phyloP scores from a whole-genome alignment of 2,888 invertebrate species.

The Lamellibrachia satsuma region DNA sequence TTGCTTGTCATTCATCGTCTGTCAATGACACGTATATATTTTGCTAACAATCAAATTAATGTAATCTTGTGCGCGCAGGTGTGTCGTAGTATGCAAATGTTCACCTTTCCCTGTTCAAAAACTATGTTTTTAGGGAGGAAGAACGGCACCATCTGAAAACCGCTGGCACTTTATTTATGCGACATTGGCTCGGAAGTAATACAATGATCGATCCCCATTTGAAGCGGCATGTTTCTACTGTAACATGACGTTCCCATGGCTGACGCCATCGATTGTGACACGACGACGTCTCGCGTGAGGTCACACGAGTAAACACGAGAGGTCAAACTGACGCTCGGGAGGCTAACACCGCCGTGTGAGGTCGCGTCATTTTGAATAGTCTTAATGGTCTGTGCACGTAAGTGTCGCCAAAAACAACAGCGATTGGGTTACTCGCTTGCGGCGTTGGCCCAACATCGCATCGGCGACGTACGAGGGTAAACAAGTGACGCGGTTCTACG shows the following conservation, averaged over 20 bases:
- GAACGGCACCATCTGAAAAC: too few relatives aligned
- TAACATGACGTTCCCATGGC: neutral
- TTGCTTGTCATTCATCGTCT: too few relatives aligned
- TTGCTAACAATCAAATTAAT: too few relatives aligned
- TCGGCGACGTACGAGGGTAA: neutral
- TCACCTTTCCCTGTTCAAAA: too few relatives aligned
- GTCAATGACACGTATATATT: too few relatives aligned
- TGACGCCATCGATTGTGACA: neutral
- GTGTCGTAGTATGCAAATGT: too few relatives aligned
- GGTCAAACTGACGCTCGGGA: neutral
- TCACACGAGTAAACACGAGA: constrained; percentile 6
- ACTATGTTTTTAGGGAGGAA: too few relatives aligned
- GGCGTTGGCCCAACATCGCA: neutral
- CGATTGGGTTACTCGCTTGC: neutral
- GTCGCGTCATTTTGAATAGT: constrained; percentile 3
- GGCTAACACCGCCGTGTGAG: neutral
- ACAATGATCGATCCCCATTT: neutral
- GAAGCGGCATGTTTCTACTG: neutral
- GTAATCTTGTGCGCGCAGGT: too few relatives aligned
- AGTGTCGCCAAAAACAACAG: constrained; percentile 6
- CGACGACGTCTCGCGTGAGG: neutral
- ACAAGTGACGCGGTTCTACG: neutral
- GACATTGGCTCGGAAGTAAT: neutral
- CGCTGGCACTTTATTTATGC: too few relatives aligned
- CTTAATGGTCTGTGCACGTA: neutral